Conservation (phyloP, 1,140 invertebrate genomes). For the Philaenus spumarius region DNA sequence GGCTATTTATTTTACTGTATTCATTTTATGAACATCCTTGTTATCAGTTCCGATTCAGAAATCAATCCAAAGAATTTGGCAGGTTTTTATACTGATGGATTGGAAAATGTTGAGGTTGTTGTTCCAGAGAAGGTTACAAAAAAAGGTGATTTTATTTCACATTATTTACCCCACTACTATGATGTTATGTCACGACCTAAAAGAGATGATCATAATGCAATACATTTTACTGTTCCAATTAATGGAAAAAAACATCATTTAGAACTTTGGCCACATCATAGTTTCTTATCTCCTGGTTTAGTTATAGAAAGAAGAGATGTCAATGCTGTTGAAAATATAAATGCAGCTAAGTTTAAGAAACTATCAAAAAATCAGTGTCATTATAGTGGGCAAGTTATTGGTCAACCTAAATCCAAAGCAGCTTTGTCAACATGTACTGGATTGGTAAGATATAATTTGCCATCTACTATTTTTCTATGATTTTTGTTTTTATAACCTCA, state of each 20-base stretch:
- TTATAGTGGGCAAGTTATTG: conserved; percentile 58
- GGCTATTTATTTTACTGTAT: too few species aligned
- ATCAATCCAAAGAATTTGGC: too few species aligned
- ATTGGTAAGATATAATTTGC: conserved; percentile 72
- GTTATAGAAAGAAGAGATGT: conserved; percentile 59
- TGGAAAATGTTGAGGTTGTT: conserved; percentile 4
- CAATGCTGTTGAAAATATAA: conserved; percentile 35
- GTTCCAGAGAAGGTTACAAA: conserved; percentile 13
- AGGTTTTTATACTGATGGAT: conserved; percentile 1
- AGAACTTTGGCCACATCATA: conserved; percentile 47
- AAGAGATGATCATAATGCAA: not conserved
- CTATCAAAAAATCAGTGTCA: conserved; percentile 45
- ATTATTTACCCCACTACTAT: conserved; percentile 18
- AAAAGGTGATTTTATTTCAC: conserved; percentile 12
- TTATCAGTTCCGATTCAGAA: too few species aligned
- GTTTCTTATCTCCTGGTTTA: conserved; percentile 60
- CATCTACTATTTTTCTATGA: too few species aligned
- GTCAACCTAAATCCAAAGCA: conserved; percentile 53
- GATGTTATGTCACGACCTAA: conserved; percentile 1
- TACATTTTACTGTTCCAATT: conserved; percentile 12
- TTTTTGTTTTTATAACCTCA: too few species aligned
- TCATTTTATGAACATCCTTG: too few species aligned
- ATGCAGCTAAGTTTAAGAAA: conserved; percentile 28
- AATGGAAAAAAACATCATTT: conserved; percentile 11
- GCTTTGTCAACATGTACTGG: conserved; percentile 66